phyloP scores from a whole-genome alignment of 2,797 vertebrate genomes.

The Tiaroga cobitis region DNA sequence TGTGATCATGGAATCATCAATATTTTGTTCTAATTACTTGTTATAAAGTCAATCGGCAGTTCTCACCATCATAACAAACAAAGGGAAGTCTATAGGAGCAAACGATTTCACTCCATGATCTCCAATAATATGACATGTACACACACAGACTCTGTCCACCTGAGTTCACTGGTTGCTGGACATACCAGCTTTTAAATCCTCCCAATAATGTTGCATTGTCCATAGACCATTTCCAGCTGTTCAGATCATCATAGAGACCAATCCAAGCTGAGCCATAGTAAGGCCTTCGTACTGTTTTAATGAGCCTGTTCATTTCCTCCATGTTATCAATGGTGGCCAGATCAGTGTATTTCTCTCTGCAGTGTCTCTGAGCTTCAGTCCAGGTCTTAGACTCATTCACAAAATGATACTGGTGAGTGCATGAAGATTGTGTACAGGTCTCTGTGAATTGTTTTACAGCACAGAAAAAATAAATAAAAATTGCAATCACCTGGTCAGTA shows the following conservation, averaged over 20 bases:
- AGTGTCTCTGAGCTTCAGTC: conserved; percentile 62
- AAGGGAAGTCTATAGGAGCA: accelerated
- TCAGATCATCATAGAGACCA: conserved; percentile 57
- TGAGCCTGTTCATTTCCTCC: conserved; percentile 13
- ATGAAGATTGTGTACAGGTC: not conserved
- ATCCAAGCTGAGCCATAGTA: conserved; percentile 56
- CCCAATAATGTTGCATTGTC: not conserved
- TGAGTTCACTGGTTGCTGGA: not conserved
- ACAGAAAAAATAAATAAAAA: not conserved
- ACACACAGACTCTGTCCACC: not conserved
- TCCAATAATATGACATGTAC: not conserved
- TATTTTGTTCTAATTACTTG: not conserved
- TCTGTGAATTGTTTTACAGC: not conserved
- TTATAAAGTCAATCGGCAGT: not conserved
- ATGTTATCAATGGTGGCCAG: conserved; percentile 55
- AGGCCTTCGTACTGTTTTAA: not conserved
- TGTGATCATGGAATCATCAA: not conserved
- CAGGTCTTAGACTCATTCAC: conserved; percentile 52
- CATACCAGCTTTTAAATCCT: conserved; percentile 42
- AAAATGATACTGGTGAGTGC: conserved; percentile 57
- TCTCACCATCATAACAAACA: conserved; percentile 53
- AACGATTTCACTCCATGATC: not conserved
- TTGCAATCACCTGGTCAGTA: not conserved
- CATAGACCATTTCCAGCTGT: conserved; percentile 62
- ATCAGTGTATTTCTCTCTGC: conserved; percentile 62